Evolutionary conservation across 2,113 vertebrate genomes (phyloP), one percentile per base, ranked within the genome.

Genomic region (Pachyramphus minor): DNA sequence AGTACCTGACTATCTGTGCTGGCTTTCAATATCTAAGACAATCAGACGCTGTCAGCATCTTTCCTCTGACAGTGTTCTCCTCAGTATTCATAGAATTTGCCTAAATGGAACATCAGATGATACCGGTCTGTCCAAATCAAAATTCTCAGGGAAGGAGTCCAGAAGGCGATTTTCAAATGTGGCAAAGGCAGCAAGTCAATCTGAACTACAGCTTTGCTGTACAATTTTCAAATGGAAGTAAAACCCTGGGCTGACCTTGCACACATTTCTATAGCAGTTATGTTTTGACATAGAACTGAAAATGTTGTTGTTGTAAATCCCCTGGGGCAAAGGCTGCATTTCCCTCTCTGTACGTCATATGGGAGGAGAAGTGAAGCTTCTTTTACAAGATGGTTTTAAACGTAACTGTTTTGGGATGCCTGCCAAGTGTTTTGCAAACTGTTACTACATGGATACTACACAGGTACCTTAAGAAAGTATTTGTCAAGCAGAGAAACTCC

Each of bases 401-500:
- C 0, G 0, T 66, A 95, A 88, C 63, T 91, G 78, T 53, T 87
- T 87, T 45, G 49, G 83, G 62, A 94, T 64, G 71, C 81, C 49
- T 93, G 86, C 85, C 42, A 94, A 84, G 60, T 72, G 42, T 94
- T 95, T 93, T 73, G 73, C 87, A 91, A 88, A 89, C 25, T 95
- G 35, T 66, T 95, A 94, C 68, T 87, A 94, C 55, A 69, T 4
- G 59, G 66, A 81, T 15, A n/a, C n/a, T n/a, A 92, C 58, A 90
- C 62, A 82, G 92, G 88, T 95, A 93, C 47, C 58, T 90, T 88
- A 87, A 86, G 66, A 92, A 96, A 95, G 52, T 75, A 89, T 93
- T 82, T 93, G 76, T 87, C 68, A 93, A 77, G 42, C 63, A 93
- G 67, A 93, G 79, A 87, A 94, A 72, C 78, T 64, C 74, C 50